These are phyloP conservation scores for Proteles cristata DNA, from an alignment of 2,113 vertebrate species.

Conservation along the genomic window DNA sequence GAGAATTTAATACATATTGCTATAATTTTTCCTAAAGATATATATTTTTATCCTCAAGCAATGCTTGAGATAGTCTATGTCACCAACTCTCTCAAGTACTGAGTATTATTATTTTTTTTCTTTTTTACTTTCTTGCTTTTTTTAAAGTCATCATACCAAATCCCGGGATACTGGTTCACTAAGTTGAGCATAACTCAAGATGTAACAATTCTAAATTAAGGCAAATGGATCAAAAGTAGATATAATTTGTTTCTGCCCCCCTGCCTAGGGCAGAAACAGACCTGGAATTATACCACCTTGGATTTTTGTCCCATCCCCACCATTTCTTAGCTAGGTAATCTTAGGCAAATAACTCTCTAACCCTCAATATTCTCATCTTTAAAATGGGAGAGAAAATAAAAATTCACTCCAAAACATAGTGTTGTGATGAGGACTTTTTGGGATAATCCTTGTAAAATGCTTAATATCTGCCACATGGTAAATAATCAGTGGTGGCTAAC, in stretches of 20 bases:
- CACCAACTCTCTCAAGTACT: not conserved
- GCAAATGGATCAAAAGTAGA: slow-evolving; percentile 75
- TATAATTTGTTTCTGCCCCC: not conserved
- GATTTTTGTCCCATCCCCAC: not conserved
- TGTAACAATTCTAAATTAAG: slow-evolving; percentile 79
- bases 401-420: not conserved
- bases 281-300: not conserved
- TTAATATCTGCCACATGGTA: not conserved
- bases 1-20: not conserved
- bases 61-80: not conserved
- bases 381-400: slow-evolving; percentile 19
- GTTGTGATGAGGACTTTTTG: not conserved
- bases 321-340: not conserved
- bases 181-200: slow-evolving; percentile 80
- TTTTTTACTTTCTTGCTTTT: slow-evolving; percentile 64
- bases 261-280: not conserved
- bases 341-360: not conserved
- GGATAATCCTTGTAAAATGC: not conserved
- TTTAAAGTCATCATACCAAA: slow-evolving; percentile 76
- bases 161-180: slow-evolving; percentile 76
- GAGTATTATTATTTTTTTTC: not conserved
- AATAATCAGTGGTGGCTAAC: not conserved
- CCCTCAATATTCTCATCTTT: not conserved
- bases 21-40: not conserved
- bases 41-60: not conserved